phyloP scores from a whole-genome alignment of 2,888 invertebrate genomes.

The Dione vanillae region DNA sequence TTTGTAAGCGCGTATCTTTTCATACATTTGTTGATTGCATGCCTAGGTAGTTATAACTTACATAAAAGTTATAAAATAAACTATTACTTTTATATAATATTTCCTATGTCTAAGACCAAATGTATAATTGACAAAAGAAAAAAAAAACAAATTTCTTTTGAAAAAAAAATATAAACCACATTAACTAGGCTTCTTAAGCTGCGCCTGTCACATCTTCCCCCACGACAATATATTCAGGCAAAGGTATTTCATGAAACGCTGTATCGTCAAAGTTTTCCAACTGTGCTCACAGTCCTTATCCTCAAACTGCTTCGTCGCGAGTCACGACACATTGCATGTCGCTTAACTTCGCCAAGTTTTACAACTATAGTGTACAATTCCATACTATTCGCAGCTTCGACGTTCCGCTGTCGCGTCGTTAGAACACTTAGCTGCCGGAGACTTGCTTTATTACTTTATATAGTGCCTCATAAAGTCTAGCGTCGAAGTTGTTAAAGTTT shows the following conservation, averaged over 20 bases:
- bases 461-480: constrained; percentile 1
- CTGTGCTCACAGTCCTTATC: constrained; percentile 3
- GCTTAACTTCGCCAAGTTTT: constrained; percentile 19
- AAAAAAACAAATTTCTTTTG: neutral
- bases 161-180: neutral
- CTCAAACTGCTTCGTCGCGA: constrained; percentile 23
- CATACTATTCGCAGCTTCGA: constrained; percentile 19
- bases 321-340: constrained; percentile 35
- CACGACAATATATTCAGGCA: neutral
- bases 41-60: neutral
- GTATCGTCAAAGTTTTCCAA: constrained; percentile 1
- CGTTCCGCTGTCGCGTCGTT: constrained; percentile 8
- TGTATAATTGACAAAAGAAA: neutral
- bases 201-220: neutral
- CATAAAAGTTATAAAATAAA: neutral
- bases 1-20: no score
- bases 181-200: neutral
- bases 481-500: constrained; percentile 7
- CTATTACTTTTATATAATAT: neutral
- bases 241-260: neutral
- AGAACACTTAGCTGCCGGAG: constrained; percentile 20
- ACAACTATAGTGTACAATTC: neutral
- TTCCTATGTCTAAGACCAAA: neutral
- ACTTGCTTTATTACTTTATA: constrained; percentile 22
- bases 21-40: neutral